Base-by-base conservation (phyloP, 2,888 invertebrate genomes). In the Oxystoma pomonae region DNA sequence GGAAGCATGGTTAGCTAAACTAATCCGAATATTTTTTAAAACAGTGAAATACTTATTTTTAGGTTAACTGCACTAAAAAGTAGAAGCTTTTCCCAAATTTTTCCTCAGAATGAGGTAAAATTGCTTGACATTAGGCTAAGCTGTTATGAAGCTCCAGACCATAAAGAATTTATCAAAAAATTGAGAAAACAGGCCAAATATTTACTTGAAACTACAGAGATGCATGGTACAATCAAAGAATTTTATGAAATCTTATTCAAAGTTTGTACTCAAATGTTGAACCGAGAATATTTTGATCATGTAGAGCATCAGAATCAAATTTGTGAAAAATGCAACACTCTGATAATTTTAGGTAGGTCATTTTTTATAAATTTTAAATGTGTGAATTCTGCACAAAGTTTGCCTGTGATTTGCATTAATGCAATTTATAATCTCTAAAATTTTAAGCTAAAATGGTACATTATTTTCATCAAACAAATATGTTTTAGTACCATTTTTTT, bases 401-500 rank as follows among this genome's bases (percentile, higher is more conserved):
- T 35, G 35, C 5, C 35, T 12, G 35, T 35, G 12, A 35, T 3
- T 35, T 35, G 3, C 35, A 35, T 3, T 35, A 35, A 35, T 35
- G 35, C 12, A 3, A 35, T 7, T 35, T 35, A 35, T 7, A 35
- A 35, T 35, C 35, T 35, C 12, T 35, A 35, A 35, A 35, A 35
- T 35, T 35, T 35, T 35, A n/a, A 9, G 16, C 1, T 50, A 59
- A 59, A 17, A 51, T 16, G 17, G 17, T 52, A 7, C 55, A 51
- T 5, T 7, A n/a, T n/a, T n/a, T n/a, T n/a, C n/a, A n/a, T n/a
- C n/a, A n/a, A n/a, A n/a, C n/a, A n/a, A 16, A n/a, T 49, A 50
- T 19, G 57, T 70, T 70, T 59, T 59, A 70, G 78, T 88, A 55
- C 81, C 83, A 67, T 89, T 87, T 71, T 81, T 80, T 64, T 76